Conservation (phyloP, 1,140 invertebrate genomes). For the Hestina assimilis region DNA sequence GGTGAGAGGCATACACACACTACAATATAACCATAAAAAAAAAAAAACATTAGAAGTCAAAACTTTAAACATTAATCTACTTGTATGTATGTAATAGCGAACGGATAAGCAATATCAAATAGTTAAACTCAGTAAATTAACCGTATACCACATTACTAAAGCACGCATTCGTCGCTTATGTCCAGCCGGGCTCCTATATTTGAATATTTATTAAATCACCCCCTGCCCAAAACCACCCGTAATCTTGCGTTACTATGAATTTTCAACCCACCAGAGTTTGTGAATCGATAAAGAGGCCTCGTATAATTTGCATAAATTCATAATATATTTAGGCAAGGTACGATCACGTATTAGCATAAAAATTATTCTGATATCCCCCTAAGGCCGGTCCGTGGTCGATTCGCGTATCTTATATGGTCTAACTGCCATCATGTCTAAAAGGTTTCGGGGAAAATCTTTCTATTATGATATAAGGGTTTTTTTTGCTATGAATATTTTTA, state of each 20-base stretch:
- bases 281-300: neutral
- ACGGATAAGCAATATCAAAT: no score
- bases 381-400: neutral
- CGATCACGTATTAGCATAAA: neutral
- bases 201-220: conserved; percentile 62
- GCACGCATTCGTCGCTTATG: conserved; percentile 9
- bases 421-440: neutral
- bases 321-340: neutral
- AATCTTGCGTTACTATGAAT: conserved; percentile 34
- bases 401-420: neutral
- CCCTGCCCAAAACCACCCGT: conserved; percentile 30
- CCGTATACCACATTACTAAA: neutral
- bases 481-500: no score
- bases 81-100: no score
- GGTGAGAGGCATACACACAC: no score
- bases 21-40: no score
- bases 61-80: no score
- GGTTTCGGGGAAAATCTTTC: neutral
- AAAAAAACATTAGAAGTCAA: no score
- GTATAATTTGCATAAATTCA: neutral
- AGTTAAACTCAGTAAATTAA: no score
- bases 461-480: neutral
- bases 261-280: conserved; percentile 21
- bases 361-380: no score
- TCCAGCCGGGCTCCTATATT: conserved; percentile 42